Conservation (phyloP, 2,113 vertebrate genomes). For the Amblyopsis rosae region DNA sequence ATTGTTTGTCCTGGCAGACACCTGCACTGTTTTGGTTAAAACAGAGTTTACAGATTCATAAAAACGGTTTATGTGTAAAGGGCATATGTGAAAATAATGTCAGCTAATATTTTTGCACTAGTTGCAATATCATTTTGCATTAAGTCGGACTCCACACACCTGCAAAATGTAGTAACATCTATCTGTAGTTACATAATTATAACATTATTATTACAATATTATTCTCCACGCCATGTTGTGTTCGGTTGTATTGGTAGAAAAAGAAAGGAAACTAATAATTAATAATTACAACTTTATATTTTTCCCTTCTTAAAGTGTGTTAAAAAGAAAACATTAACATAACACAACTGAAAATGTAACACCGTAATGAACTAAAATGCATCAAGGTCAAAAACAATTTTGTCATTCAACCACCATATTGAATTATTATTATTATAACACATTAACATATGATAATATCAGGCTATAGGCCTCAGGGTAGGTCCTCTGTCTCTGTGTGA, state of each 20-base stretch:
- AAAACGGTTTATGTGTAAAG: slow-evolving; percentile 15
- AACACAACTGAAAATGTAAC: slow-evolving; percentile 56
- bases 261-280: slow-evolving; percentile 48
- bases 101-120: slow-evolving; percentile 35
- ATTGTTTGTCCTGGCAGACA: slow-evolving; percentile 22
- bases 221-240: slow-evolving; percentile 43
- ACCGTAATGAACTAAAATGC: slow-evolving; percentile 55
- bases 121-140: slow-evolving; percentile 46
- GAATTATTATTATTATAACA: slow-evolving; percentile 63
- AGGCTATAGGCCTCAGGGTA: slow-evolving; percentile 42
- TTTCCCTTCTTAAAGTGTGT: slow-evolving; percentile 47
- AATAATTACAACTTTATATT: slow-evolving; percentile 66
- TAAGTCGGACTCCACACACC: slow-evolving; percentile 36
- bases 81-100: slow-evolving; percentile 16
- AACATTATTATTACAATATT: slow-evolving; percentile 23
- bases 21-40: slow-evolving; percentile 30
- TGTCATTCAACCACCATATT: slow-evolving; percentile 42
- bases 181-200: slow-evolving; percentile 33
- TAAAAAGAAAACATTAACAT: slow-evolving; percentile 59
- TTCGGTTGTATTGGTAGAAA: slow-evolving; percentile 44
- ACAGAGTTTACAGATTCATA: slow-evolving; percentile 26
- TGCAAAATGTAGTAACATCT: slow-evolving; percentile 18
- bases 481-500: slow-evolving; percentile 42
- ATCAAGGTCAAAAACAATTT: slow-evolving; percentile 51
- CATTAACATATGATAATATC: slow-evolving; percentile 57